These are phyloP conservation scores for Catocala sponsa DNA, from an alignment of 2,888 invertebrate genomes.

Conservation along the genomic window DNA sequence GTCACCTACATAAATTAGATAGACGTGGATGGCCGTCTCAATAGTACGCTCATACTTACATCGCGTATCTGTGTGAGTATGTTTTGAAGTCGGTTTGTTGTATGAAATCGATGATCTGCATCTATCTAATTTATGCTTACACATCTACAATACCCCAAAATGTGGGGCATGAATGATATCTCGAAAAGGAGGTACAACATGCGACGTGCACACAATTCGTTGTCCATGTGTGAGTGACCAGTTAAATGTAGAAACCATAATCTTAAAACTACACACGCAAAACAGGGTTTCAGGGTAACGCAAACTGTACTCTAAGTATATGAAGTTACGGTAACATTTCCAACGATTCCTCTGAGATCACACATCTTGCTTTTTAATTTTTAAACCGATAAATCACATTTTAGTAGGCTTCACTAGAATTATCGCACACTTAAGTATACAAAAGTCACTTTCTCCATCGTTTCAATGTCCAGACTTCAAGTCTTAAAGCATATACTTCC, in stretches of 20 bases:
- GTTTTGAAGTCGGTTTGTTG: too few species aligned
- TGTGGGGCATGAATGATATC: too few species aligned
- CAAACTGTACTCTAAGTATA: constrained; percentile 54
- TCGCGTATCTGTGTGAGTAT: too few species aligned
- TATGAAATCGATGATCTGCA: too few species aligned
- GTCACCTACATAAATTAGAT: constrained; percentile 10
- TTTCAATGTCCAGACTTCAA: constrained; percentile 43
- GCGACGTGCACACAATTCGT: constrained; percentile 7
- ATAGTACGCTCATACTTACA: too few species aligned
- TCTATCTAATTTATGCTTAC: too few species aligned
- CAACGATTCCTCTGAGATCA: constrained; percentile 77
- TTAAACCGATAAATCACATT: constrained; percentile 77
- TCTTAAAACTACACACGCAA: constrained; percentile 62
- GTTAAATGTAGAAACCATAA: constrained; percentile 41
- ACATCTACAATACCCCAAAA: too few species aligned
- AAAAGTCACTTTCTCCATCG: constrained; percentile 55
- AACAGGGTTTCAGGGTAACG: constrained; percentile 50
- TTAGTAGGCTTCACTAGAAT: constrained; percentile 71
- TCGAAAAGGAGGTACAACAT: neutral
- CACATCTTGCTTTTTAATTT: constrained; percentile 63
- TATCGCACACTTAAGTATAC: constrained; percentile 58
- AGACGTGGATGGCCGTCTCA: neutral
- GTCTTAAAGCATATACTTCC: constrained; percentile 53
- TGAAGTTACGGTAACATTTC: constrained; percentile 60
- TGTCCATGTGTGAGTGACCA: constrained; percentile 17